Percentiles rank a stretch among this genome's conserved stretches.
phyloP scores from a whole-genome alignment of 1,140 invertebrate genomes.

The Atta texana region DNA sequence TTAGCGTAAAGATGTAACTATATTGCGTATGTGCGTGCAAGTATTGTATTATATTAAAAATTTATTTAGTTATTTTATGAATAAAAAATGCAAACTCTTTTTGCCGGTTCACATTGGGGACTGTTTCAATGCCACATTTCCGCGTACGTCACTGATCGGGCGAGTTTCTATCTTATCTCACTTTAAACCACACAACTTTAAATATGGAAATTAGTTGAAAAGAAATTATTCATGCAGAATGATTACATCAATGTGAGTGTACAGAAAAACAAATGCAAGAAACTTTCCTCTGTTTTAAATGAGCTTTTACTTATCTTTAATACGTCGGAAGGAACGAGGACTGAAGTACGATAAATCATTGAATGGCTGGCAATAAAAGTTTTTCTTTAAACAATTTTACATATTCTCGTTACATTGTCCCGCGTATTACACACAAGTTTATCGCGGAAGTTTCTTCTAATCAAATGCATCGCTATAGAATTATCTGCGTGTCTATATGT shows the following conservation, averaged over 20 bases:
- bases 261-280: background rate
- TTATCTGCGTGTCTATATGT: conserved; percentile 40
- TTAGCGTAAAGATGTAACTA: conserved; percentile 69
- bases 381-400: conserved; percentile 60
- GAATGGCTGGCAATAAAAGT: conserved; percentile 28
- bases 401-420: conserved; percentile 45
- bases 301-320: background rate
- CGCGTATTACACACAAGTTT: background rate
- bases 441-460: background rate
- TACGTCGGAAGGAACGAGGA: background rate
- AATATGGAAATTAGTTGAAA: conserved; percentile 4
- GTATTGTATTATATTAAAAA: conserved; percentile 79
- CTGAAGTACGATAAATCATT: background rate
- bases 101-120: conserved; percentile 31
- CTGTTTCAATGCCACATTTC: conserved; percentile 2
- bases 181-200: background rate
- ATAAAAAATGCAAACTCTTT: conserved; percentile 73
- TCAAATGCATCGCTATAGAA: conserved; percentile 47
- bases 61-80: conserved; percentile 80
- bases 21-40: conserved; percentile 71
- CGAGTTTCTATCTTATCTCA: conserved; percentile 9
- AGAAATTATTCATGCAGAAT: background rate
- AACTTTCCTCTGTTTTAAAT: background rate
- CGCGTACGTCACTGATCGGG: background rate
- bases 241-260: background rate